Percentiles rank a stretch among this genome's conserved stretches.
Evolutionary conservation across 2,797 vertebrate species (phyloP).

Genomic region (Ara ararauna): DNA sequence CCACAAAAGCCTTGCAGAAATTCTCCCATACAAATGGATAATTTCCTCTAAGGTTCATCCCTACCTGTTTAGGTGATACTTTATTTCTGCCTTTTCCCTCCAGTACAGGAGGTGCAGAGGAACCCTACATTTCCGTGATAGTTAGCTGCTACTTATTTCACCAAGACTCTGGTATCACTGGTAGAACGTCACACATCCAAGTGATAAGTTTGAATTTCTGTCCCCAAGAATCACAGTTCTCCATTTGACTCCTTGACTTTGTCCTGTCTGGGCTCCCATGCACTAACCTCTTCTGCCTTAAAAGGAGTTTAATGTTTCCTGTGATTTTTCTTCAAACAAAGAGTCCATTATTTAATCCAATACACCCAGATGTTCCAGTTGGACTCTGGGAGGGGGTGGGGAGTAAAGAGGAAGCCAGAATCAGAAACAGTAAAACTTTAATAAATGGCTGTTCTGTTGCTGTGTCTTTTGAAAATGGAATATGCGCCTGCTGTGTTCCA

Average conservation of each 20-base stretch:
- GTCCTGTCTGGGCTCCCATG: background rate
- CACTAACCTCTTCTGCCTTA: background rate
- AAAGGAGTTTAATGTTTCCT: conserved; percentile 14
- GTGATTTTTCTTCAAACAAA: conserved; percentile 36
- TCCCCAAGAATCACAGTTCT: background rate
- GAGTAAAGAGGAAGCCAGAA: background rate
- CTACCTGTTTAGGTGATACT: background rate
- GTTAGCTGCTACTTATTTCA: background rate
- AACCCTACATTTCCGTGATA: fast-evolving
- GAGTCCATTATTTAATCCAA: conserved; percentile 29
- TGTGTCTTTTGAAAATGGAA: conserved; percentile 14
- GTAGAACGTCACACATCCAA: background rate
- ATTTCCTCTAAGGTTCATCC: background rate
- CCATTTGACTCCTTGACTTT: background rate
- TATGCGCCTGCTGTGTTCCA: background rate
- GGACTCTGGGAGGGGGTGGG: background rate
- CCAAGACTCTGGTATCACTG: background rate
- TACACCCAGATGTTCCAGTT: conserved; percentile 32
- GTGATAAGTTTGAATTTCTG: background rate
- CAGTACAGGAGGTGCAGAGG: background rate
- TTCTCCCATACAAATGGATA: background rate
- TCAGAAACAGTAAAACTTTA: background rate
- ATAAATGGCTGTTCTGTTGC: conserved; percentile 29
- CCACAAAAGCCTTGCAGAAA: background rate
- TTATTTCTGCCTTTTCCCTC: background rate